These are phyloP conservation scores for Malurus cyaneus DNA, from an alignment of 2,113 vertebrate genomes.

Conservation along the genomic window DNA sequence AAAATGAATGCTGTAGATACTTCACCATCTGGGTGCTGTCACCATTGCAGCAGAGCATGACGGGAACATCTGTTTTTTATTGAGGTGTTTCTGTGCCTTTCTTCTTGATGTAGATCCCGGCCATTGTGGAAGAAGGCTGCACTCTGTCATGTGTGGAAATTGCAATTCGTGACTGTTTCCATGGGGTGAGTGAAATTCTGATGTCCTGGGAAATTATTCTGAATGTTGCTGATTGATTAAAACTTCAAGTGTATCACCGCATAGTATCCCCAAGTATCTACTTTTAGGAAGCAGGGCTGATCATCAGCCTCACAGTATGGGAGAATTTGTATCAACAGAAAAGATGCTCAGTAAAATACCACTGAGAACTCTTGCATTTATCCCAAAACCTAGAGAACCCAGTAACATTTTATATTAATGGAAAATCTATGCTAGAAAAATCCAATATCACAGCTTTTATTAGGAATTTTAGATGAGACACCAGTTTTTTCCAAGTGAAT, in stretches of 20 bases:
- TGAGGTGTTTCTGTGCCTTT: background rate
- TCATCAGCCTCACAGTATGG: background rate
- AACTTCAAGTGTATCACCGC: background rate
- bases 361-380: background rate
- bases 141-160: constrained; percentile 72
- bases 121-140: constrained; percentile 75
- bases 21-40: background rate
- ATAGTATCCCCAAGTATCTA: background rate
- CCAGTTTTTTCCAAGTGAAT: background rate
- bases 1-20: background rate
- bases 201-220: background rate
- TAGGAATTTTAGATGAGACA: background rate
- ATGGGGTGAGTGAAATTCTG: constrained; percentile 69
- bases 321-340: background rate
- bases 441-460: background rate
- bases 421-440: background rate
- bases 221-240: background rate
- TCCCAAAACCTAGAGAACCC: background rate
- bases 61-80: background rate
- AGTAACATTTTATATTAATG: background rate
- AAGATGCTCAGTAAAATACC: background rate
- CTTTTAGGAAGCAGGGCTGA: background rate
- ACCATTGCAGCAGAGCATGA: background rate
- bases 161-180: constrained; percentile 77
- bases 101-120: constrained; percentile 76